Conservation (phyloP, 1,140 invertebrate genomes). For the Laupala kohalensis region DNA sequence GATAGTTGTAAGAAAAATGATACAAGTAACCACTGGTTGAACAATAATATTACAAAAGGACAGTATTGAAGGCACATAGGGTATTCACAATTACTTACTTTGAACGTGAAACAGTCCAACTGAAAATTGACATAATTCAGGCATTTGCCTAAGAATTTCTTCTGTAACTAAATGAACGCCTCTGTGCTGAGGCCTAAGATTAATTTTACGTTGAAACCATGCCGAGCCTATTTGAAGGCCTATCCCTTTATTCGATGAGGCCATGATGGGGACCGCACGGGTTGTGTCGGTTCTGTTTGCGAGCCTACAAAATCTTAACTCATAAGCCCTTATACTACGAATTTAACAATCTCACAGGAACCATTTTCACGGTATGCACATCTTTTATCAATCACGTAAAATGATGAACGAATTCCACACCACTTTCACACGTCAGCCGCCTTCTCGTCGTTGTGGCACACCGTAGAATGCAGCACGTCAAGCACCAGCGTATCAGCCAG, state of each 20-base stretch:
- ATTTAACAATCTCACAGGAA: background rate
- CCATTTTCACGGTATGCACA: background rate
- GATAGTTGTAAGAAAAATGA: too few relatives aligned
- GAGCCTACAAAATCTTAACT: background rate
- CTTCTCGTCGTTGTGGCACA: too few relatives aligned
- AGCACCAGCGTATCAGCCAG: too few relatives aligned
- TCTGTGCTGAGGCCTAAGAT: constrained; percentile 82
- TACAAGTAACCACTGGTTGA: too few relatives aligned
- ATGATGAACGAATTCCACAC: background rate
- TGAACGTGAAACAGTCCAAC: constrained; percentile 90
- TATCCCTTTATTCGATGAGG: constrained; percentile 72
- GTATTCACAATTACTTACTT: constrained; percentile 52
- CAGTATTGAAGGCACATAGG: background rate
- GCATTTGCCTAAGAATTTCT: constrained; percentile 84
- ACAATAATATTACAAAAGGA: too few relatives aligned
- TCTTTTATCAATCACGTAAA: background rate
- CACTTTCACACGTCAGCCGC: background rate
- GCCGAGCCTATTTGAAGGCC: constrained; percentile 84
- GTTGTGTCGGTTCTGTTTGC: background rate
- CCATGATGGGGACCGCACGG: constrained; percentile 44
- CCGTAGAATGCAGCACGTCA: background rate
- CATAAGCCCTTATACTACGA: background rate
- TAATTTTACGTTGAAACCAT: constrained; percentile 94
- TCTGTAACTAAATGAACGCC: constrained; percentile 91
- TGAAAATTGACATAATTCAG: constrained; percentile 82